Base-by-base conservation (phyloP, 2,888 invertebrate genomes). In the Hypselothyrea guttata region DNA sequence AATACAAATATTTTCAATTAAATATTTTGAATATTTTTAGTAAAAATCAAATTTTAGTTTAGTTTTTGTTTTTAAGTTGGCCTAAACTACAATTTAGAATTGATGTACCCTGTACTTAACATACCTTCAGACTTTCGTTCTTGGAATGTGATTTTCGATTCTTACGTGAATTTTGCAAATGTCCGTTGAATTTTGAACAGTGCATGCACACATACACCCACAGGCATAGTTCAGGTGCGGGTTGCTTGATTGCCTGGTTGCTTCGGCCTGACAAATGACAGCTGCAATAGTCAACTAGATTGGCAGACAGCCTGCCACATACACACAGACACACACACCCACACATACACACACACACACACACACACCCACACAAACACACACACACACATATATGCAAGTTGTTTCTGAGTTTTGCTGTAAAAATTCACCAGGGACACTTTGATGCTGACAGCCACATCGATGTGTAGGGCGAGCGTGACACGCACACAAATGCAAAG, bases 201-300 rank as follows among this genome's bases (percentile, higher is more conserved):
- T n/a, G 7, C 41, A 12, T 30, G 30, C 40, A 11, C 15, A 12
- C 27, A 8, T 8, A 15, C 38, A 31, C 30, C 16, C n/a, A 12
- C 13, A 27, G 7, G n/a, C 18, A 7, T 5, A 18, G 38, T 38
- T 22, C 42, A 58, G 75, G 47, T 56, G 68, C 33, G 46, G 52
- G 45, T 41, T 47, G 47, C 35, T 49, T 65, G 65, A 65, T 65
- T 65, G 65, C 59, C 65, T 53, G 38, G 42, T 42, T 47, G 41
- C 42, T 55, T 44, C 18, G 27, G 51, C 52, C 66, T 71, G 75
- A 78, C 62, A 75, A 72, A 65, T 75, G 75, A 76, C 75, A 76
- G 60, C 56, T 72, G 73, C 67, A 73, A 49, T 62, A 60, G 67
- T 38, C 70, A 62, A 47, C 40, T 38, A 56, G 55, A 53, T 63